Evolutionary conservation across 2,888 invertebrate species (phyloP).

Genomic region (Drosophila nigritarsus): DNA sequence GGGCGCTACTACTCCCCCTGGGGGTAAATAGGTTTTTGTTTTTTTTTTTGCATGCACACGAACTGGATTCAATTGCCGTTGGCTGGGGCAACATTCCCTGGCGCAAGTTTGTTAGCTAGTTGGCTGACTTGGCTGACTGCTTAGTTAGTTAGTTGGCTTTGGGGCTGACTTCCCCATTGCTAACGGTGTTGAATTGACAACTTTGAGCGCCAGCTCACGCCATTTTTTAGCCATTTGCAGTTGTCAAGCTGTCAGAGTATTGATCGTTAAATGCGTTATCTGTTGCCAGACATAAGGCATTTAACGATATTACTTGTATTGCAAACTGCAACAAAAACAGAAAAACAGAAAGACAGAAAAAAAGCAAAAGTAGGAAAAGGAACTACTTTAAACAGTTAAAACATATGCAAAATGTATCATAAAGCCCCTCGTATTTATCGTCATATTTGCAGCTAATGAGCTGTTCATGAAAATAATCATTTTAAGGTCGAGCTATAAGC

Average conservation of each 20-base stretch:
- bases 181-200: constrained; percentile 65
- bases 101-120: constrained; percentile 42
- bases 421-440: constrained; percentile 42
- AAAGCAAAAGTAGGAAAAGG: constrained; percentile 4
- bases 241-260: constrained; percentile 75
- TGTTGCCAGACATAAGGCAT: constrained; percentile 74
- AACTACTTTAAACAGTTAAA: constrained; percentile 5
- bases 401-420: constrained; percentile 29
- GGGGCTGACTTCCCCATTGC: constrained; percentile 56
- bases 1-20: constrained; percentile 2
- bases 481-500: constrained; percentile 17
- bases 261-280: constrained; percentile 77
- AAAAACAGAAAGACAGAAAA: constrained; percentile 30
- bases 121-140: constrained; percentile 4
- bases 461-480: constrained; percentile 34
- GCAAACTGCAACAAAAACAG: constrained; percentile 43
- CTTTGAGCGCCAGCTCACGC: constrained; percentile 37
- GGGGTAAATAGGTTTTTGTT: constrained; percentile 28
- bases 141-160: constrained; percentile 46
- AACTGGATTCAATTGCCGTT: constrained; percentile 66
- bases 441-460: constrained; percentile 35
- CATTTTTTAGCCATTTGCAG: constrained; percentile 61
- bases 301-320: constrained; percentile 74
- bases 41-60: constrained; percentile 50
- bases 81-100: constrained; percentile 53